Evolutionary conservation across 2,888 invertebrate genomes (phyloP).

Genomic region (Mythimna pallens): DNA sequence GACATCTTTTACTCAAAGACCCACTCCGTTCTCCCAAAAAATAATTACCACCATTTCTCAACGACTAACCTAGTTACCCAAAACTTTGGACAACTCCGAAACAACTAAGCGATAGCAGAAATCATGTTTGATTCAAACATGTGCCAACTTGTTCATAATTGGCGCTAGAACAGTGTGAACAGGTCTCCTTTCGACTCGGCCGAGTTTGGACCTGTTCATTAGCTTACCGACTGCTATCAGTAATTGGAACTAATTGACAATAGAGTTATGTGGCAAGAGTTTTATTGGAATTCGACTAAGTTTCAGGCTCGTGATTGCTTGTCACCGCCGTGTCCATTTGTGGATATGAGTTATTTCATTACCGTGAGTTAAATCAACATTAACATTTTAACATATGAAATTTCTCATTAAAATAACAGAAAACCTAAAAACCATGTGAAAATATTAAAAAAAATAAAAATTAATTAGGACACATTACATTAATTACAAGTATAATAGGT

Average conservation of each 20-base stretch:
- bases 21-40: slow-evolving; percentile 13
- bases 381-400: too few relatives aligned
- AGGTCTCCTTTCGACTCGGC: slow-evolving; percentile 51
- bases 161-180: slow-evolving; percentile 53
- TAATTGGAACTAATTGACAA: slow-evolving; percentile 54
- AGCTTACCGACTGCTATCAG: slow-evolving; percentile 31
- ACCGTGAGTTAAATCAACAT: too few relatives aligned
- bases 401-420: too few relatives aligned
- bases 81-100: slow-evolving; percentile 51
- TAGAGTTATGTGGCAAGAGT: slow-evolving; percentile 24
- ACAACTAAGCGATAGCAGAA: slow-evolving; percentile 54
- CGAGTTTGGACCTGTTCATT: slow-evolving; percentile 59
- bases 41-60: slow-evolving; percentile 33
- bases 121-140: slow-evolving; percentile 61
- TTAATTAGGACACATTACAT: too few relatives aligned
- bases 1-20: neutral
- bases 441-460: too few relatives aligned
- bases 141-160: slow-evolving; percentile 59
- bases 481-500: too few relatives aligned
- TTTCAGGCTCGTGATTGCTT: neutral
- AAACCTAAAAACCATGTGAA: too few relatives aligned
- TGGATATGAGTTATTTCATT: neutral
- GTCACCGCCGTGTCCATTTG: neutral
- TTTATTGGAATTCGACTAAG: neutral
- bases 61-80: slow-evolving; percentile 44